Percentiles rank a stretch among this genome's conserved stretches.
phyloP scores from a whole-genome alignment of 2,113 vertebrate genomes.

The Neodontobutis hainanensis region DNA sequence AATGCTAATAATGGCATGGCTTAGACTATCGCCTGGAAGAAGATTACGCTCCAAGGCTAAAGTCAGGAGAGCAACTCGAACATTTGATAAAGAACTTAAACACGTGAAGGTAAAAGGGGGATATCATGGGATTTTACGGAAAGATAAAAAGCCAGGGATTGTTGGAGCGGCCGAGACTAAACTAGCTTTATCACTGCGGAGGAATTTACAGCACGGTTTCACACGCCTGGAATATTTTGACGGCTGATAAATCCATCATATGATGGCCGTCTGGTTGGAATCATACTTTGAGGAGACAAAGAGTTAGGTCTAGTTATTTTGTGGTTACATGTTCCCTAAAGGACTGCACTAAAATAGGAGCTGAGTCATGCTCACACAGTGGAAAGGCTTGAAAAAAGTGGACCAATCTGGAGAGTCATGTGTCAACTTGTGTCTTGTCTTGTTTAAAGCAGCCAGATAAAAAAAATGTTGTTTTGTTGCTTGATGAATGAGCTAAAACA shows the following conservation, averaged over 20 bases:
- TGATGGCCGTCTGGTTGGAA: slow-evolving; percentile 48
- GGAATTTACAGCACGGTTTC: slow-evolving; percentile 54
- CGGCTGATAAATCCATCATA: slow-evolving; percentile 21
- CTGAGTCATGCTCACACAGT: too few relatives aligned
- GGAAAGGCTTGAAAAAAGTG: too few relatives aligned
- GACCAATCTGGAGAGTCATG: too few relatives aligned
- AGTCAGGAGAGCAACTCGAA: slow-evolving; percentile 61
- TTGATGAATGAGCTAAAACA: too few relatives aligned
- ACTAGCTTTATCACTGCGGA: slow-evolving; percentile 57
- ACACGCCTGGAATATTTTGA: slow-evolving; percentile 4
- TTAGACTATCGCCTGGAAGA: slow-evolving; percentile 73
- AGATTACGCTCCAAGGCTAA: slow-evolving; percentile 77
- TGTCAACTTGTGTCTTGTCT: too few relatives aligned
- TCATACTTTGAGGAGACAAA: slow-evolving; percentile 49
- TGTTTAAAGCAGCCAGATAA: too few relatives aligned
- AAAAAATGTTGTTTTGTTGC: too few relatives aligned
- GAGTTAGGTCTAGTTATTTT: too few relatives aligned
- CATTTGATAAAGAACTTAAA: slow-evolving; percentile 69
- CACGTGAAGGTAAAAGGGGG: slow-evolving; percentile 57
- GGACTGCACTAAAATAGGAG: too few relatives aligned
- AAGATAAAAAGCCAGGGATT: slow-evolving; percentile 63
- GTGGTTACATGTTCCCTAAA: too few relatives aligned
- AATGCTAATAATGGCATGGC: slow-evolving; percentile 79
- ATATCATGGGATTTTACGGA: slow-evolving; percentile 66
- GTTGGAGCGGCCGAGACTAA: slow-evolving; percentile 54